Evolutionary conservation across 2,797 vertebrate genomes (phyloP).

Genomic region (Crocodylus rhombifer): DNA sequence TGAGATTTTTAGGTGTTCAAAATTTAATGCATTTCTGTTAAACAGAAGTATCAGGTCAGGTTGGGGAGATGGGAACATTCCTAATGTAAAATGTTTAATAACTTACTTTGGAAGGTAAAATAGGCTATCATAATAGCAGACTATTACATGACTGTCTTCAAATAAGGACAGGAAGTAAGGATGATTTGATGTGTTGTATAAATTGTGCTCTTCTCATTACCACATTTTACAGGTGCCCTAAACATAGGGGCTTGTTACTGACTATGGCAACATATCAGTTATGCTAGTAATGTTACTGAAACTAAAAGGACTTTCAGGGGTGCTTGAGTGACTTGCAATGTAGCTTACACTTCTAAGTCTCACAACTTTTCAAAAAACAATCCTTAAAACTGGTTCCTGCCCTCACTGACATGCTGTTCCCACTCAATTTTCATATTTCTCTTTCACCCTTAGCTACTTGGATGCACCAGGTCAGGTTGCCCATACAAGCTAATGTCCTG

Average conservation of each 20-base stretch:
- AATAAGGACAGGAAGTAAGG: background rate
- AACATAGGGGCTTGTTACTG: too few species aligned
- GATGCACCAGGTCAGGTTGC: background rate
- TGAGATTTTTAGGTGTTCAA: background rate
- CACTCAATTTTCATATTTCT: background rate
- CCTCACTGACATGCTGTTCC: rapidly evolving
- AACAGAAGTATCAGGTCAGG: too few species aligned
- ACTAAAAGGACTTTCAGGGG: background rate
- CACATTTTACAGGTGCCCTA: background rate
- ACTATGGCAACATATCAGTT: too few species aligned
- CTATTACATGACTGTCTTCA: background rate
- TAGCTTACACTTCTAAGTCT: background rate
- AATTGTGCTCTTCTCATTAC: background rate
- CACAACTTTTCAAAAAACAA: background rate
- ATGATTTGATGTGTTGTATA: background rate
- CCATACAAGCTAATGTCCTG: background rate
- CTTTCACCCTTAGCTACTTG: background rate
- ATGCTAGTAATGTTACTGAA: background rate
- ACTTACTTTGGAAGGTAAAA: background rate
- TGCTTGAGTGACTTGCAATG: background rate
- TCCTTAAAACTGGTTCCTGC: background rate
- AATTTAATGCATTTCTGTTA: background rate
- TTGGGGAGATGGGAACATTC: too few species aligned
- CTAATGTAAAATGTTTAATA: too few species aligned
- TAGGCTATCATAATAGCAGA: too few species aligned